phyloP scores from a whole-genome alignment of 53 echinoderm and acorn worm genomes.

The Zoroaster sp. region DNA sequence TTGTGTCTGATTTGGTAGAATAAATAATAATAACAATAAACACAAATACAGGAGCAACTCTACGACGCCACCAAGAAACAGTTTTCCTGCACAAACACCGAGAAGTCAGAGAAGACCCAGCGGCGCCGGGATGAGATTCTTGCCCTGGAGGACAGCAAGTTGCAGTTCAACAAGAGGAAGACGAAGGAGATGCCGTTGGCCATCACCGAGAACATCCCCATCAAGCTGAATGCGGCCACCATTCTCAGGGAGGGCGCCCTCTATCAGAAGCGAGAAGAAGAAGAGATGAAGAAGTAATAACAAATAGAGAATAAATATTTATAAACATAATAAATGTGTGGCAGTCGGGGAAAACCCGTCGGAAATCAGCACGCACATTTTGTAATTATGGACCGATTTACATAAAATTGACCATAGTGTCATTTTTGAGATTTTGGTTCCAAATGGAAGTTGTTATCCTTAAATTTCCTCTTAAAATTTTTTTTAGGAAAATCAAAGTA shows the following conservation, averaged over 20 bases:
- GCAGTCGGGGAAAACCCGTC: no score
- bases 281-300: conserved; percentile 92
- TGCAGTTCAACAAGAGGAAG: conserved; percentile 93
- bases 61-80: conserved; percentile 86
- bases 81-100: conserved; percentile 86
- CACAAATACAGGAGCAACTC: conserved; percentile 75
- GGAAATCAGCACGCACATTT: no score
- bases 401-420: no score
- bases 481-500: no score
- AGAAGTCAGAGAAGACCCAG: conserved; percentile 84
- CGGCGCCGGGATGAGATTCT: conserved; percentile 66
- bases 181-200: conserved; percentile 69
- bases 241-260: conserved; percentile 94
- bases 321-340: no score
- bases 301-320: not conserved
- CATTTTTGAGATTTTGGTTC: no score
- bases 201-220: conserved; percentile 75
- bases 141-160: conserved; percentile 76
- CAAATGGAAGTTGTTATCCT: no score
- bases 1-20: not conserved
- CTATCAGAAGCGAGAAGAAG: conserved; percentile 92
- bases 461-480: no score
- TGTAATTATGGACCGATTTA: no score
- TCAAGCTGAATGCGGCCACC: conserved; percentile 94
- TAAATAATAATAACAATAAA: no score